These are phyloP conservation scores for Corythornis cristatus DNA, from an alignment of 2,113 vertebrate genomes.

Conservation along the genomic window DNA sequence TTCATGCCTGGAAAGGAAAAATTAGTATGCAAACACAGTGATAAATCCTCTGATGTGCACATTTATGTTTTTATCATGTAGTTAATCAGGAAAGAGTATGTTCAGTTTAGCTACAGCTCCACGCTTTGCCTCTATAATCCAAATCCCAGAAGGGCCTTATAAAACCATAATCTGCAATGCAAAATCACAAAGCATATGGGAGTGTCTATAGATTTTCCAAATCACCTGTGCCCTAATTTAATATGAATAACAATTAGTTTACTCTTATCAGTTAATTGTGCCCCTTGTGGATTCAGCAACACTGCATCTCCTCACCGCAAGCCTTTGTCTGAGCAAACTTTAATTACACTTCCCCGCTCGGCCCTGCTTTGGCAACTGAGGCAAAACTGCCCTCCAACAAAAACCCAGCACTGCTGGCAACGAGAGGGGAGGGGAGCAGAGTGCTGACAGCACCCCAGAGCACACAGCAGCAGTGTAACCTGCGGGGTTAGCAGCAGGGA, in stretches of 20 bases:
- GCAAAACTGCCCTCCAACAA: not conserved
- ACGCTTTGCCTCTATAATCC: conserved; percentile 40
- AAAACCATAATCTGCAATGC: conserved; percentile 72
- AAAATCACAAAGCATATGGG: conserved; percentile 69
- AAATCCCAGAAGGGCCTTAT: conserved; percentile 62
- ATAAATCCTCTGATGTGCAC: conserved; percentile 66
- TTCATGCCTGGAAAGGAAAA: not conserved
- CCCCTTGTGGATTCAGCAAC: conserved; percentile 68
- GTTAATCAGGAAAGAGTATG: conserved; percentile 59
- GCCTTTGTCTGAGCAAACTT: conserved; percentile 60
- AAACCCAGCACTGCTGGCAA: rapidly evolving
- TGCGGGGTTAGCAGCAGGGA: not conserved
- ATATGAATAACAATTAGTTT: conserved; percentile 79
- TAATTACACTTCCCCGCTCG: conserved; percentile 29
- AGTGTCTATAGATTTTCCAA: conserved; percentile 75
- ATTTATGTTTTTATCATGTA: conserved; percentile 70
- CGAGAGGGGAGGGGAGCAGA: not conserved
- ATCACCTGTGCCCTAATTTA: conserved; percentile 80
- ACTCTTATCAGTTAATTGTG: conserved; percentile 75
- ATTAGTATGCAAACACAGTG: conserved; percentile 34
- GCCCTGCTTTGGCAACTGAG: not conserved
- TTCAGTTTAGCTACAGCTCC: conserved; percentile 51
- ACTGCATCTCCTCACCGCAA: conserved; percentile 23
- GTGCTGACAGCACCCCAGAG: not conserved
- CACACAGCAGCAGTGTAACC: not conserved